Conservation (phyloP, 1,140 invertebrate species). For the Aphis craccivora region DNA sequence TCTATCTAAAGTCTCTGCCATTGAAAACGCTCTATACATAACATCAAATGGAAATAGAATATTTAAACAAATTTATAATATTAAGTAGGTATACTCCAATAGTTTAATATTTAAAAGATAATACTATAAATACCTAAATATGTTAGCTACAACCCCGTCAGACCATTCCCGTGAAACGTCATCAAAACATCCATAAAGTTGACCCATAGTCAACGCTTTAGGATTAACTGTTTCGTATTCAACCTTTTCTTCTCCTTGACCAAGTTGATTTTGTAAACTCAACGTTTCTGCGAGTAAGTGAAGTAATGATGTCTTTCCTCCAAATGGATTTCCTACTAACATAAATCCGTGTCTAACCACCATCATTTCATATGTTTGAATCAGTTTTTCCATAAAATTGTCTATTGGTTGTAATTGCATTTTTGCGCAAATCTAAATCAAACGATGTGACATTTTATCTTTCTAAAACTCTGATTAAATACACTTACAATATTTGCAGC, state of each 20-base stretch:
- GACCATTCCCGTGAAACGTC: slow-evolving; percentile 92
- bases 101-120: too few relatives aligned
- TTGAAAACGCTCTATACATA: slow-evolving; percentile 58
- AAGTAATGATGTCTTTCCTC: slow-evolving; percentile 74
- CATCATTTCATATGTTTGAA: slow-evolving; percentile 85
- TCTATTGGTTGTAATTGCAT: slow-evolving; percentile 78
- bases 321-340: slow-evolving; percentile 79
- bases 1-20: slow-evolving; percentile 68
- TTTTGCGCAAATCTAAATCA: slow-evolving; percentile 66
- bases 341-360: slow-evolving; percentile 85
- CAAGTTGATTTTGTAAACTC: slow-evolving; percentile 65
- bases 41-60: not conserved
- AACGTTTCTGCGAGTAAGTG: slow-evolving; percentile 76
- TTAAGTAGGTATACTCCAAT: not conserved
- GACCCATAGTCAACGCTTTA: slow-evolving; percentile 90
- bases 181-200: slow-evolving; percentile 92
- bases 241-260: slow-evolving; percentile 63
- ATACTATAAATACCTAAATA: slow-evolving; percentile 69
- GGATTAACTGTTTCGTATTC: slow-evolving; percentile 79
- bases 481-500: slow-evolving; percentile 66
- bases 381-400: slow-evolving; percentile 76
- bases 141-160: slow-evolving; percentile 69
- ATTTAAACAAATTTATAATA: not conserved
- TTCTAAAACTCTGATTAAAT: not conserved
- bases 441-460: not conserved